Conservation (phyloP, 2,888 invertebrate genomes). For the Galerucella calmariensis region DNA sequence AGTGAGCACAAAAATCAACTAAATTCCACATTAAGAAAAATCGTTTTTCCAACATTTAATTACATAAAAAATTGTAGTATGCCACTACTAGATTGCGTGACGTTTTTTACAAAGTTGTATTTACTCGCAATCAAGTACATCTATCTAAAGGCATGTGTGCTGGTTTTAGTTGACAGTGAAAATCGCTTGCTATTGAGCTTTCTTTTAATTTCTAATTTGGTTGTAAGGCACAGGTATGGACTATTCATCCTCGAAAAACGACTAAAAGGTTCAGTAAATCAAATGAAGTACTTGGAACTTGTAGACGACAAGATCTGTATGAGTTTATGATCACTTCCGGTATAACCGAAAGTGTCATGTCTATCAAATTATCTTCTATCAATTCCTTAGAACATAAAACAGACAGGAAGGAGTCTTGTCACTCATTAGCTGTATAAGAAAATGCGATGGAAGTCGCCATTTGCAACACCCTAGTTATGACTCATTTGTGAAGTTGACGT, state of each 20-base stretch:
- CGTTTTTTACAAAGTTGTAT: conserved; percentile 22
- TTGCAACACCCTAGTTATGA: too few species aligned
- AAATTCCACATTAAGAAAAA: conserved; percentile 17
- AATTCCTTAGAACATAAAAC: too few species aligned
- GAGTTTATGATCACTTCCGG: too few species aligned
- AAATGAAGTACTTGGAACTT: not conserved
- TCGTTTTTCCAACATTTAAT: conserved; percentile 28
- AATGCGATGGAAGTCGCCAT: too few species aligned
- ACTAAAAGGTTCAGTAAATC: not conserved
- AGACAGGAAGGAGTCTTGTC: too few species aligned
- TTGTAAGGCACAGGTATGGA: not conserved
- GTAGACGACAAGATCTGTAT: too few species aligned
- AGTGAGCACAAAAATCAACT: conserved; percentile 13
- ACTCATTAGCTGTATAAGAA: too few species aligned
- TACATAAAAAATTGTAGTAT: conserved; percentile 22
- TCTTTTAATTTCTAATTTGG: conserved; percentile 12
- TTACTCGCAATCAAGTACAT: conserved; percentile 26
- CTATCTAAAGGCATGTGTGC: conserved; percentile 29
- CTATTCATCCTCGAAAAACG: not conserved
- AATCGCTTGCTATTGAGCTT: conserved; percentile 25
- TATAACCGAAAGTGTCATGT: too few species aligned
- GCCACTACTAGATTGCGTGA: conserved; percentile 18
- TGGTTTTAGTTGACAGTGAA: conserved; percentile 32
- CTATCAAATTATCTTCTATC: too few species aligned
- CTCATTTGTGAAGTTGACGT: too few species aligned